Conservation (phyloP, 2,113 vertebrate species). For the Oreochromis niloticus region DNA sequence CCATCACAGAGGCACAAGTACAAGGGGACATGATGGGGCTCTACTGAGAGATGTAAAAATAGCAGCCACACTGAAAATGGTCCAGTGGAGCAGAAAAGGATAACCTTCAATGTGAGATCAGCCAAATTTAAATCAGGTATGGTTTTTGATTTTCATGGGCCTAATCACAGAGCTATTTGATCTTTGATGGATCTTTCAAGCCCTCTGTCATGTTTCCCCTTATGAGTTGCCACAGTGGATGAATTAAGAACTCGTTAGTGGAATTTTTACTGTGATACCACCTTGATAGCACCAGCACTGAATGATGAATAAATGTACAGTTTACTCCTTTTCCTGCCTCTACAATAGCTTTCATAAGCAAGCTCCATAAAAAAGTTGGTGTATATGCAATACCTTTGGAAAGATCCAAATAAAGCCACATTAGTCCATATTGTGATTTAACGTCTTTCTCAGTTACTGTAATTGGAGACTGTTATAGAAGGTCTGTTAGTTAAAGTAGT, state of each 20-base stretch:
- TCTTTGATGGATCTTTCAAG: not conserved
- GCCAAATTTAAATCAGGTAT: not conserved
- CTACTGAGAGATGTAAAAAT: not conserved
- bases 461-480: not conserved
- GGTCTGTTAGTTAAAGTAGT: not conserved
- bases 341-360: not conserved
- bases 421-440: not conserved
- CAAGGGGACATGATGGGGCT: not conserved
- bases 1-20: not conserved
- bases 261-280: not conserved
- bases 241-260: not conserved
- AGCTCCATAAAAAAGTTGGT: fast-evolving
- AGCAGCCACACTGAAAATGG: not conserved
- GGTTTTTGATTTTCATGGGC: not conserved
- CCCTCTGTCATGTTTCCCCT: not conserved
- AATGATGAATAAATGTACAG: not conserved
- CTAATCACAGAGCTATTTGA: not conserved
- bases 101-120: not conserved
- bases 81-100: not conserved
- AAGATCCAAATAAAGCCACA: too few species aligned
- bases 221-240: not conserved
- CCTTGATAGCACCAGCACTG: not conserved
- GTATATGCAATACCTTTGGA: fast-evolving
- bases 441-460: not conserved
- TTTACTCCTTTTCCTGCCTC: not conserved